These are phyloP conservation scores for Eustalomyia histrio DNA, from an alignment of 2,888 invertebrate species.

Conservation along the genomic window DNA sequence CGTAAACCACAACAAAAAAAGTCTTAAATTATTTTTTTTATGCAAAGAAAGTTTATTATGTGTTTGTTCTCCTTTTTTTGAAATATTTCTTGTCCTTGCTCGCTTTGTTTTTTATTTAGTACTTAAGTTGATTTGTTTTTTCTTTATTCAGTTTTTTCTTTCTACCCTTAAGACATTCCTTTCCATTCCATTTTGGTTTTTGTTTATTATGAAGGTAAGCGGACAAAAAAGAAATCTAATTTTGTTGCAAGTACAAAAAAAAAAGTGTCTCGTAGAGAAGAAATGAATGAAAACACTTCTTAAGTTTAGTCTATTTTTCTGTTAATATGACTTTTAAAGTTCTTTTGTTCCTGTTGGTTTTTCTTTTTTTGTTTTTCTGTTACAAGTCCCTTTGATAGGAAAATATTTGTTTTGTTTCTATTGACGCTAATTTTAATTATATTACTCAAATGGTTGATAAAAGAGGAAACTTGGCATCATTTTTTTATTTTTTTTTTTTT, in stretches of 20 bases:
- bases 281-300: background rate
- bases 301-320: background rate
- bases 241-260: slow-evolving; percentile 3
- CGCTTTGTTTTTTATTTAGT: background rate
- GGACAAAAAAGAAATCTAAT: background rate
- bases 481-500: slow-evolving; percentile 9
- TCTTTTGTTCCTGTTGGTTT: background rate
- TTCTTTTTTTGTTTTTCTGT: background rate
- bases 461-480: slow-evolving; percentile 51
- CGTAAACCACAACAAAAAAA: background rate
- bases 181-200: background rate
- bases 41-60: slow-evolving; percentile 48
- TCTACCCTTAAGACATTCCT: background rate
- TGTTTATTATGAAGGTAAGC: background rate
- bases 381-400: background rate
- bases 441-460: slow-evolving; percentile 47
- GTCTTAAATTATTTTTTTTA: slow-evolving; percentile 26
- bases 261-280: background rate
- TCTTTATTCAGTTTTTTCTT: background rate
- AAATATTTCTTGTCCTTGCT: slow-evolving; percentile 35
- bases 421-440: slow-evolving; percentile 61
- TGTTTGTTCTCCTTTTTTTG: slow-evolving; percentile 9
- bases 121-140: background rate
- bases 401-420: slow-evolving; percentile 16
- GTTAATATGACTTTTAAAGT: background rate